These are phyloP conservation scores for Phaonia tiefii DNA, from an alignment of 2,888 invertebrate species.

Conservation along the genomic window DNA sequence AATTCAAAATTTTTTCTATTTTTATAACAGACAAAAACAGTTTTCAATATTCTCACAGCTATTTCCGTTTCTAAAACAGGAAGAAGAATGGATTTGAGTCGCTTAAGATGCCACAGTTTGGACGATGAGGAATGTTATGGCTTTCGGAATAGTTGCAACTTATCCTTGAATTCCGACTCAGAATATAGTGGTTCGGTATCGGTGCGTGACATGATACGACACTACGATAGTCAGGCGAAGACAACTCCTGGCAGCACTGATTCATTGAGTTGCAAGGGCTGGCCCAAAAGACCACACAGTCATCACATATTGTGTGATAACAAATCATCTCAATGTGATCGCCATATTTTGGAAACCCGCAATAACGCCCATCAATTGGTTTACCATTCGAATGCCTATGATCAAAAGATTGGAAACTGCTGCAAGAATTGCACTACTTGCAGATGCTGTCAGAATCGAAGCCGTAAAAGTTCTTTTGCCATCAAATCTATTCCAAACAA, in stretches of 20 bases:
- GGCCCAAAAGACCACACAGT: constrained; percentile 47
- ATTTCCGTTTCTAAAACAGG: neutral
- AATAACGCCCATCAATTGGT: constrained; percentile 32
- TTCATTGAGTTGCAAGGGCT: constrained; percentile 49
- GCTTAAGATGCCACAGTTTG: constrained; percentile 34
- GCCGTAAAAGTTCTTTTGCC: constrained; percentile 48
- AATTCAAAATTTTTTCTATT: neutral
- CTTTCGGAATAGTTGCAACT: constrained; percentile 28
- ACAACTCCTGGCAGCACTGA: constrained; percentile 17
- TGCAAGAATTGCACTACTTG: constrained; percentile 58
- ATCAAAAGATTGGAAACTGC: constrained; percentile 50
- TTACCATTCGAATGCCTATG: constrained; percentile 9
- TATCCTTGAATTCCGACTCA: constrained; percentile 51
- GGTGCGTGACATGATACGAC: constrained; percentile 77
- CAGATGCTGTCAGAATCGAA: constrained; percentile 59
- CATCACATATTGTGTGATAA: constrained; percentile 66
- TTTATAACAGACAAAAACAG: neutral
- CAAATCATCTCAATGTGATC: neutral
- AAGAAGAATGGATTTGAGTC: constrained; percentile 30
- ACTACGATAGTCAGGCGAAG: constrained; percentile 71
- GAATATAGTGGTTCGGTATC: constrained; percentile 69
- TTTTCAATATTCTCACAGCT: neutral
- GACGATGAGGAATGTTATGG: constrained; percentile 69
- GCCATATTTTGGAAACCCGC: constrained; percentile 65
- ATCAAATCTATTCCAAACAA: constrained; percentile 34